phyloP scores from a whole-genome alignment of 2,888 invertebrate genomes.

The Endotricha flammealis region DNA sequence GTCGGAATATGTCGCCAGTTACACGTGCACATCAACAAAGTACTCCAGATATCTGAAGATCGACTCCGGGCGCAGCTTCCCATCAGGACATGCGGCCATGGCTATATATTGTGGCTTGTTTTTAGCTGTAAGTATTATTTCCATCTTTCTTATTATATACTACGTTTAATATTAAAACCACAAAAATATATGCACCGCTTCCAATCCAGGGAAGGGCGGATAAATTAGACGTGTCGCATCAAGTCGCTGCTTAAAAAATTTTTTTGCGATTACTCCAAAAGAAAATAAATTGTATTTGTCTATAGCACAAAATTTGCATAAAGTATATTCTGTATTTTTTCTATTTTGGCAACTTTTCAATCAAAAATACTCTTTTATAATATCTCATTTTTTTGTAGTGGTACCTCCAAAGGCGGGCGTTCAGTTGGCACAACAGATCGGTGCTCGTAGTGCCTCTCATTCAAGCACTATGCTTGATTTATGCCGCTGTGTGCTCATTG shows the following conservation, averaged over 20 bases:
- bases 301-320: too few species aligned
- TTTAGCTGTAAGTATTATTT: conserved; percentile 74
- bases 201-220: too few species aligned
- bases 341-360: too few species aligned
- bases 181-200: too few species aligned
- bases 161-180: too few species aligned
- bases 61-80: conserved; percentile 83
- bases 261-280: too few species aligned
- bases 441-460: conserved; percentile 79
- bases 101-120: conserved; percentile 83
- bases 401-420: conserved; percentile 80
- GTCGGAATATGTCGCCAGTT: conserved; percentile 79
- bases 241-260: too few species aligned
- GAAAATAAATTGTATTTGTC: too few species aligned
- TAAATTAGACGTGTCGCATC: too few species aligned
- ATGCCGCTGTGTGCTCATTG: conserved; percentile 81
- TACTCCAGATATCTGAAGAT: conserved; percentile 76
- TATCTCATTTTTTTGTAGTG: conserved; percentile 77
- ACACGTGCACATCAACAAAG: conserved; percentile 81
- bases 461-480: conserved; percentile 79
- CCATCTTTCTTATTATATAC: too few species aligned
- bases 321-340: too few species aligned
- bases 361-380: too few species aligned
- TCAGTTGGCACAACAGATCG: conserved; percentile 67
- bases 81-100: conserved; percentile 87